Evolutionary conservation across 2,888 invertebrate genomes (phyloP).

Genomic region (Notodonta dromedarius): DNA sequence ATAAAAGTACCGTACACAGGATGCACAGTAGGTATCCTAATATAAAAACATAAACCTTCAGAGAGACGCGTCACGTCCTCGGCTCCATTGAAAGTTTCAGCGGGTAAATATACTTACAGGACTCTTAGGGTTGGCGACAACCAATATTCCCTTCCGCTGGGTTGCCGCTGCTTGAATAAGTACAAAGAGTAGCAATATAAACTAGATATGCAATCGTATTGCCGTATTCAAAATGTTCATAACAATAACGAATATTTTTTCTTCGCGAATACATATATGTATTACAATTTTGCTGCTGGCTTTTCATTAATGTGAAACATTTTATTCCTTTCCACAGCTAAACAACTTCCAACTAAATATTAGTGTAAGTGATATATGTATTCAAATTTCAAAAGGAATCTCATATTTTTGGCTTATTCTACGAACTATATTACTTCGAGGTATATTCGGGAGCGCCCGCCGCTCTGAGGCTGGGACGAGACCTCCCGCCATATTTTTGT

Average conservation of each 20-base stretch:
- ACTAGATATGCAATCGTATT: conserved; percentile 5
- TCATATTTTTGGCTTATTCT: too few species aligned
- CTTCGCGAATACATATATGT: too few species aligned
- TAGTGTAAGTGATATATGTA: too few species aligned
- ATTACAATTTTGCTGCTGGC: too few species aligned
- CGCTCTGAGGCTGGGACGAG: conserved; percentile 11
- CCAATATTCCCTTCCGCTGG: conserved; percentile 7
- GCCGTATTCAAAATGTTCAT: too few species aligned
- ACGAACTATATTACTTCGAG: too few species aligned
- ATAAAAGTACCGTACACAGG: not conserved
- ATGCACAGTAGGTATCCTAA: not conserved
- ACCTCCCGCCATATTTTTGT: conserved; percentile 25
- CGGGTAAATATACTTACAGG: conserved; percentile 25
- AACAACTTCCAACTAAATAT: too few species aligned
- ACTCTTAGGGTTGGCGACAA: conserved; percentile 25
- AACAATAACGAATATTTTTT: too few species aligned
- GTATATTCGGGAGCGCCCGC: too few species aligned
- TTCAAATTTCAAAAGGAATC: too few species aligned
- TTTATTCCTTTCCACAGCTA: too few species aligned
- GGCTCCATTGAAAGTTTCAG: conserved; percentile 31
- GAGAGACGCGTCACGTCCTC: conserved; percentile 15
- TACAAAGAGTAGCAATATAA: conserved; percentile 20
- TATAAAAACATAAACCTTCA: conserved; percentile 6
- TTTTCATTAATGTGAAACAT: too few species aligned
- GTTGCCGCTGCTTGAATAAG: conserved; percentile 6